Base-by-base conservation (phyloP, 2,113 vertebrate genomes). In the Bos indicus region DNA sequence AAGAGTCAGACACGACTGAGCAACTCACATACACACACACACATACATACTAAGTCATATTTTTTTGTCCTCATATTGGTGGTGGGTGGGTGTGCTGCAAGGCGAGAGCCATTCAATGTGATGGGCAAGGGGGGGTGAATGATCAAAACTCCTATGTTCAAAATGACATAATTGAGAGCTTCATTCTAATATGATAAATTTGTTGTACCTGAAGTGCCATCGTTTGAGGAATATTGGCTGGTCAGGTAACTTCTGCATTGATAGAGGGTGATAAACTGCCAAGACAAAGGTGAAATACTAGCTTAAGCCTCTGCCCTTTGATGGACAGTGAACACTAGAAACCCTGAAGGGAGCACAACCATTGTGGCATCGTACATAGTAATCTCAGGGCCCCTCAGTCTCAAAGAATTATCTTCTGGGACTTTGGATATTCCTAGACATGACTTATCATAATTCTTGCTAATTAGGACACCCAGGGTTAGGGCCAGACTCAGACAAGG, bases 241-340 rank as follows among this genome's bases (percentile, higher is more conserved):
- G 4, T 2, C 14, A 90, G 17, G 16, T 16, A 19, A 77, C 83
- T 59, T 28, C 91, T 21, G 0, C 6, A 3, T 85, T 77, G 54
- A 89, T 77, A 96, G n/a, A 94, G 54, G 21, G 52, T 89, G 25
- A 2, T 13, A 21, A 81, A 90, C 83, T 96, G 94, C 40, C 36
- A 89, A 93, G 54, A 85, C 91, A 97, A 95, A 94, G 92, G 54
- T 83, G 67, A 82, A 97, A 89, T 43, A 43, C 43, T 43, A 43
- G 43, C 43, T 43, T 43, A 43, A 43, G 43, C 43, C 43, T 43
- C 43, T 43, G 43, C 43, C 43, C 43, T 43, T 43, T 43, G 43
- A 43, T 43, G 43, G 43, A 43, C 43, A 43, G 43, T 43, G 43
- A 43, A 43, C 43, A 43, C 43, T 43, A 43, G 43, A 43, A 43